Conservation (phyloP, 2,888 invertebrate genomes). For the Tortrix viridana region DNA sequence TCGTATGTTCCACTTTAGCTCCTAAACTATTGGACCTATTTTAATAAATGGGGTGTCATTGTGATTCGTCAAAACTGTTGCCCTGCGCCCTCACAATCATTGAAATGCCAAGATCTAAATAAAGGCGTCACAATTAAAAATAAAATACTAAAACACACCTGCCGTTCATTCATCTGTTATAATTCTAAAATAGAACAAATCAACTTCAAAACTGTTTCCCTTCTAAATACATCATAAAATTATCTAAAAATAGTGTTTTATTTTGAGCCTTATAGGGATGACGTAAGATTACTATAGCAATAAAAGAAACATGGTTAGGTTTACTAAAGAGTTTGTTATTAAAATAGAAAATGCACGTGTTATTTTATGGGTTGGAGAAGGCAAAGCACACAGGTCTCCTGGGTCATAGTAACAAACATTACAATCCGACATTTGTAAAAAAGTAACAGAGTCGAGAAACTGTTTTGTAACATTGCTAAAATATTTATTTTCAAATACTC, state of each 20-base stretch:
- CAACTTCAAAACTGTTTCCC: conserved; percentile 14
- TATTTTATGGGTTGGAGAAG: not conserved
- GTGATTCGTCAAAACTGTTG: too few relatives aligned
- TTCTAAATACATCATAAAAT: conserved; percentile 15
- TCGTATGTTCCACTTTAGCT: too few relatives aligned
- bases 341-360: conserved; percentile 13
- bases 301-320: not conserved
- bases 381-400: too few relatives aligned
- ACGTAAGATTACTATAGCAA: not conserved
- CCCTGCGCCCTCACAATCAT: too few relatives aligned
- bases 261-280: not conserved
- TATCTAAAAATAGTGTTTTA: not conserved
- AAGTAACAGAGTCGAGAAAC: too few relatives aligned
- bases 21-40: too few relatives aligned
- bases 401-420: too few relatives aligned
- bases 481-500: too few relatives aligned
- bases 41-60: too few relatives aligned
- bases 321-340: conserved; percentile 19
- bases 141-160: conserved; percentile 4
- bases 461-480: too few relatives aligned
- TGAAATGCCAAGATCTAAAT: not conserved
- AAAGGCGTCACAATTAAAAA: not conserved
- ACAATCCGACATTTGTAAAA: too few relatives aligned
- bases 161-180: conserved; percentile 21
- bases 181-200: conserved; percentile 33